These are phyloP conservation scores for Lacanobia wlatinum DNA, from an alignment of 2,888 invertebrate genomes.

Conservation along the genomic window DNA sequence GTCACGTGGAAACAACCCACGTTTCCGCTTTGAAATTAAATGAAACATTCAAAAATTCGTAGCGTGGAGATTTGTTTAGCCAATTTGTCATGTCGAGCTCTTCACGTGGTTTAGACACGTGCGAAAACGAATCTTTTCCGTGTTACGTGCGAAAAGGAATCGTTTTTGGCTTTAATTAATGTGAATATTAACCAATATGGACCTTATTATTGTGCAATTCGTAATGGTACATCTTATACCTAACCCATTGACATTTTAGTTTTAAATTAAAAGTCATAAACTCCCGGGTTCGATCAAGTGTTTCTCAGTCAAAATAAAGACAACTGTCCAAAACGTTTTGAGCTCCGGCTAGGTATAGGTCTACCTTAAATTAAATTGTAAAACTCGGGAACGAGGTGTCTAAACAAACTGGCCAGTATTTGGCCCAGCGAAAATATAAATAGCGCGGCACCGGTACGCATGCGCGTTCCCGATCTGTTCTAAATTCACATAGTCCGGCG, in stretches of 20 bases:
- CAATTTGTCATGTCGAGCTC: conserved; percentile 30
- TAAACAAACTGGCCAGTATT: conserved; percentile 66
- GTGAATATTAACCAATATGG: neutral
- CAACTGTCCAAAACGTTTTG: conserved; percentile 58
- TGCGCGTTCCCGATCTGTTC: conserved; percentile 78
- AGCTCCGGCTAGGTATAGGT: conserved; percentile 65
- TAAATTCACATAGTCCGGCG: conserved; percentile 85
- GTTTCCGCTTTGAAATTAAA: conserved; percentile 1
- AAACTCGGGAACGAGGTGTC: conserved; percentile 64
- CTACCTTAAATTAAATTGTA: conserved; percentile 41
- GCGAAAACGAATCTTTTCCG: neutral
- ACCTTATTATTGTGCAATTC: neutral
- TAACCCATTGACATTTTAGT: conserved; percentile 42
- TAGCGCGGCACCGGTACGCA: conserved; percentile 77
- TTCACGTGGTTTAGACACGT: conserved; percentile 13
- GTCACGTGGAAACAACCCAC: neutral
- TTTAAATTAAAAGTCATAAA: conserved; percentile 46
- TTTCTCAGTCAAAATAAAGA: conserved; percentile 76
- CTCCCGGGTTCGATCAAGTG: conserved; percentile 72
- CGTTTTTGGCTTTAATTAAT: neutral
- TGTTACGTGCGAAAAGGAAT: no score
- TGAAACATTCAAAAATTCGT: neutral
- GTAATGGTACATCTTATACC: neutral
- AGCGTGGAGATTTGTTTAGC: conserved; percentile 21
- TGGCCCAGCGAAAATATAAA: conserved; percentile 85